Evolutionary conservation across 1,140 invertebrate genomes (phyloP), one percentile per base, ranked within the genome.

Genomic region (Drosophila pachea): DNA sequence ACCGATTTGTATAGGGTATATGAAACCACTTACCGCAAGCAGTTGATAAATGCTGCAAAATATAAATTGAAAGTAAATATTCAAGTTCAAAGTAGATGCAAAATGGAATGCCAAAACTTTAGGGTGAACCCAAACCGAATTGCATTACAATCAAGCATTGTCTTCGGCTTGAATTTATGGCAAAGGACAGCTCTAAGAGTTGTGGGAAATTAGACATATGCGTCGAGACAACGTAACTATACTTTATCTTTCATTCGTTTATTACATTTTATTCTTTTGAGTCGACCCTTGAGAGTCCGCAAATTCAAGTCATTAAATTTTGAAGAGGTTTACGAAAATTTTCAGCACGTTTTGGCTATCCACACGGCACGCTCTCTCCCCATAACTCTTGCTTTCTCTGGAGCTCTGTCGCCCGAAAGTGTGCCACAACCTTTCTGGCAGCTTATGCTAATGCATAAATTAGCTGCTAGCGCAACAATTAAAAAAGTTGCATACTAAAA

Each of bases 281-380:
- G 12, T 65, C 53, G 49, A 35, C 68, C 45, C 67, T 73, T 70
- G 32, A 76, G 56, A 35, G 65, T 68, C 55, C 47, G 59, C 68
- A 76, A 70, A 69, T 73, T 76, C 16, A 81, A 79, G 68, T 79
- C 77, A 79, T 79, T 79, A 79, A 79, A 79, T 81, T 56, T 66
- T 66, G 64, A 55, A 79, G 73, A 48, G 68, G 56, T 64, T 65
- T 62, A 49, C 56, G 12, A 71, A 73, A 81, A 74, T 66, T 70
- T 77, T 49, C n/a, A n/a, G n/a, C 7, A n/a, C 49, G 62, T 55
- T 69, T 48, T 7, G n/a, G 35, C 68, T 43, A 70, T 63, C 67
- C 68, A 55, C 47, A 60, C 60, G 22, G 22, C 58, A 62, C 54
- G 54, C 73, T 64, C 53, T 45, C 43, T 77, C 3, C 22, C 22